Evolutionary conservation across 2,888 invertebrate genomes (phyloP), one percentile per base, ranked within the genome.

Genomic region (Eudasyphora cyanicolor): DNA sequence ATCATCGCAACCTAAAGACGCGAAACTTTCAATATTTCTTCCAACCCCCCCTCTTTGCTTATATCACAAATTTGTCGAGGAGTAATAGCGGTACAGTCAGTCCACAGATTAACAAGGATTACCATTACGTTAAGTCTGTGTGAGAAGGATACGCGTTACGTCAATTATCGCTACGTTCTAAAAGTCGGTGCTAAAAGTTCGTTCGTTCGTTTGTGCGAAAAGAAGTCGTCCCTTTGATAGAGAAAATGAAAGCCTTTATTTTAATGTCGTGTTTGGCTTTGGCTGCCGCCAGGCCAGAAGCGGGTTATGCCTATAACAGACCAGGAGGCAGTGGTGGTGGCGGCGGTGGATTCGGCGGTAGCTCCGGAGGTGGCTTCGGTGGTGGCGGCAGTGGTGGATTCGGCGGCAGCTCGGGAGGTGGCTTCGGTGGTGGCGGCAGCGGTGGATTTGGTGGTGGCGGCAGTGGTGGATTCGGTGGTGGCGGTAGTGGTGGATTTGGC

Each of bases 271-370:
- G 92, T 86, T 89, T 92, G 90, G 92, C 92, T 62, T 83, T 92
- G 86, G 91, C 90, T 84, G 90, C 92, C 71, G 92, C 92, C 83
- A 91, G 91, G 85, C 92, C 92, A 49, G 92, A 92, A 87, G 91
- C 92, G 79, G 92, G 92, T 24, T 92, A 92, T 86, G 90, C 90
- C 81, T 92, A 92, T 76, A 93, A 93, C n/a, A 90, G 92, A 82
- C 93, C 93, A 5, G 91, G 91, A 29, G 89, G 91, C 77, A 89
- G 90, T 75, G 92, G 92, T 19, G 90, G 90, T n/a, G 89, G 91
- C 38, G 87, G 88, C 32, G 87, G n/a, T n/a, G n/a, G n/a, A n/a
- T 32, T 32, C 32, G 8, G 32, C 32, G 4, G 5, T 8, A 32
- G 32, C 32, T 4, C 5, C 32, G 32, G 32, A 6, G 32, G 32